Base-by-base conservation (phyloP, 2,113 vertebrate genomes). In the Forbesichthys papilliferus region DNA sequence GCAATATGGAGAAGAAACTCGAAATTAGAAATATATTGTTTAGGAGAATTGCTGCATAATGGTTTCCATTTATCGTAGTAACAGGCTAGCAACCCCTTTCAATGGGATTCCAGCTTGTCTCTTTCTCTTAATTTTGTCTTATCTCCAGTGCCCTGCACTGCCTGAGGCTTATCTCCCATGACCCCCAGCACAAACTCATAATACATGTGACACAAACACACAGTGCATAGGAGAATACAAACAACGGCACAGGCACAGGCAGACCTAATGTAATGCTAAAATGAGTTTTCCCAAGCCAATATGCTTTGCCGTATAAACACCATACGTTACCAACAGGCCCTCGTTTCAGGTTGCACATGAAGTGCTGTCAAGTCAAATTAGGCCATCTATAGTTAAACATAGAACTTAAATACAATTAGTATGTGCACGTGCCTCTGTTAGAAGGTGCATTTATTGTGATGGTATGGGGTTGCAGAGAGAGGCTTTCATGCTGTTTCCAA, bases 401-500 rank as follows among this genome's bases (percentile, higher is more conserved):
- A 55, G 54, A n/a, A 18, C 54, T 1, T 55, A 55, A 9, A 20
- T 52, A 12, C 1, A 20, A 56, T 3, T 56, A 56, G n/a, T 10
- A 18, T 10, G n/a, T 56, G 54, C n/a, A 9, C 27, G 18, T 56
- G 10, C n/a, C n/a, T 3, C 13, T 14, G 7, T 52, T 12, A 52
- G 11, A 52, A 52, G 0, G 13, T 11, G 11, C 5, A 42, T 42
- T 42, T 42, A 5, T 42, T 42, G 36, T 8, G 7, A 42, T 42
- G 36, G 36, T 42, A 42, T 42, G 4, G 36, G 36, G 36, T 5
- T 42, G 36, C 36, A 42, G 27, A 10, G 20, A 33, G 54, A 56
- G 54, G 20, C 14, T 10, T n/a, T 74, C 64, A 73, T 61, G 10
- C 47, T 16, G 78, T 82, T 86, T 71, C 80, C 77, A 73, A 67